These are phyloP conservation scores for Emys orbicularis DNA, from an alignment of 2,797 vertebrate species.

Conservation along the genomic window DNA sequence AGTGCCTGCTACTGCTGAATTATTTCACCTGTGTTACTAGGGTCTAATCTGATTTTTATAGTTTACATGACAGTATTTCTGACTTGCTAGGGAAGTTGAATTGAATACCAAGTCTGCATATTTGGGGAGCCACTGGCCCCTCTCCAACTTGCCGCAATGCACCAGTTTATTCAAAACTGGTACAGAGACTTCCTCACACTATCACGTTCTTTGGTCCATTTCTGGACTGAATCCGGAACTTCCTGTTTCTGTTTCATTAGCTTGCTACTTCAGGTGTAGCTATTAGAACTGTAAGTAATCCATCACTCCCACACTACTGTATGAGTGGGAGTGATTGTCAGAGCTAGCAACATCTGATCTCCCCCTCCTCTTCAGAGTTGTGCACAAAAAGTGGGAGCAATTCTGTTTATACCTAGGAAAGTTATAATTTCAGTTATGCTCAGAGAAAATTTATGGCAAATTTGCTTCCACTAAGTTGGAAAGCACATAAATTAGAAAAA, in stretches of 20 bases:
- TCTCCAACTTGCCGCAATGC: neutral
- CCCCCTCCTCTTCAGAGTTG: neutral
- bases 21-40: neutral
- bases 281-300: constrained; percentile 19
- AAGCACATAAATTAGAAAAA: neutral
- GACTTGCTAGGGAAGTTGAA: neutral
- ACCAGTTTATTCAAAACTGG: neutral
- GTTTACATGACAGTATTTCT: neutral
- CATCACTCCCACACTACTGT: constrained; percentile 11
- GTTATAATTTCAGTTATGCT: constrained; percentile 48
- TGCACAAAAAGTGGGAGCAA: constrained; percentile 19
- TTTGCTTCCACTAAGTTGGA: constrained; percentile 39
- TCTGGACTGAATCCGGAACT: constrained; percentile 5
- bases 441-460: constrained; percentile 62
- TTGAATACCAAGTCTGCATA: neutral
- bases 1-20: neutral
- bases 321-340: neutral
- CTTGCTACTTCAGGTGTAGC: constrained; percentile 60
- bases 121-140: neutral
- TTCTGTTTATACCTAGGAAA: constrained; percentile 30
- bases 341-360: neutral
- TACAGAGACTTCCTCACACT: neutral
- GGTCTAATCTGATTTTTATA: neutral
- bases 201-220: constrained; percentile 27
- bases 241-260: constrained; percentile 50